phyloP scores from a whole-genome alignment of 1,140 invertebrate genomes.

The Proales similis region DNA sequence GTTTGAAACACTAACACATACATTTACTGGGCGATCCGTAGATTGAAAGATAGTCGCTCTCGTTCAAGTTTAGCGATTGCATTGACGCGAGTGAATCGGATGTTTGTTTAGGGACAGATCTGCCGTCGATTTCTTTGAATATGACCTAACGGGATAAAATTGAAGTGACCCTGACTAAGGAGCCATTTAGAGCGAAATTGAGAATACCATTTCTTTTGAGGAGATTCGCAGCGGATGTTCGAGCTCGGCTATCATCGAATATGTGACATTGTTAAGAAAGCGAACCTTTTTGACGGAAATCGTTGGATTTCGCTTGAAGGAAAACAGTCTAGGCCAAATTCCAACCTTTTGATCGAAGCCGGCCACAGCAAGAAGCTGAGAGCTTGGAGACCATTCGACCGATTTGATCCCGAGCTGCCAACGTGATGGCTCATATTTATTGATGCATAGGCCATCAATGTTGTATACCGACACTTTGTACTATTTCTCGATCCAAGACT shows the following conservation, averaged over 20 bases:
- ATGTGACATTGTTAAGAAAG: conserved; percentile 53
- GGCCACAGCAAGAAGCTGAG: conserved; percentile 54
- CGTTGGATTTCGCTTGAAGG: background rate
- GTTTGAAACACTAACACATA: background rate
- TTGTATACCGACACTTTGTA: conserved; percentile 53
- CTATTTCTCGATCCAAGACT: conserved; percentile 40
- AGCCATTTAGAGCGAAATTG: background rate
- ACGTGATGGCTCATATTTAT: conserved; percentile 50
- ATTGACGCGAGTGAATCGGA: too few relatives aligned
- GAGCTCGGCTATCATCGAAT: conserved; percentile 47
- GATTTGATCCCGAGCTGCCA: conserved; percentile 53
- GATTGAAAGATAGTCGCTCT: conserved; percentile 22
- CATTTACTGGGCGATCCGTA: conserved; percentile 35
- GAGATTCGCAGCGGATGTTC: conserved; percentile 42
- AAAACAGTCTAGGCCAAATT: background rate
- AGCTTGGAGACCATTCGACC: conserved; percentile 53
- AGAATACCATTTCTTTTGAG: conserved; percentile 42
- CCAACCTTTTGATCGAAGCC: conserved; percentile 55
- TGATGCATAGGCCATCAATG: conserved; percentile 51
- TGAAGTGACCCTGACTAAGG: background rate
- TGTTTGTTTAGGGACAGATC: background rate
- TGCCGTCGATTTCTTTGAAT: conserved; percentile 35
- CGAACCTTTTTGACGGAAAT: conserved; percentile 44
- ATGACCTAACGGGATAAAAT: conserved; percentile 11
- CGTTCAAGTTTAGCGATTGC: conserved; percentile 15